phyloP scores from a whole-genome alignment of 2,113 vertebrate species.

The Bombycilla garrulus region DNA sequence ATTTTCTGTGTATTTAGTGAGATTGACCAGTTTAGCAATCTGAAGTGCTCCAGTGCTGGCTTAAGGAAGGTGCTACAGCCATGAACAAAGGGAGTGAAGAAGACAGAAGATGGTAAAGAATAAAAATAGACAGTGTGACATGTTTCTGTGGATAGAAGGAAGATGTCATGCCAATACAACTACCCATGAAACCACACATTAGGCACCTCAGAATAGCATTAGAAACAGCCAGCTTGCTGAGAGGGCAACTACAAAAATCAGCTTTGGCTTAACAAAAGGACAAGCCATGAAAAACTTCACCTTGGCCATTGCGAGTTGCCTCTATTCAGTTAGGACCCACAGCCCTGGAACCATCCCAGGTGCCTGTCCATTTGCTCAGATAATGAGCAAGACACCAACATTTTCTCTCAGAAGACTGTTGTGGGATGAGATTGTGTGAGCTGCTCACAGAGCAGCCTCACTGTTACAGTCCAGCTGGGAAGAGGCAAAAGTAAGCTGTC shows the following conservation, averaged over 20 bases:
- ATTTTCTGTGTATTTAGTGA: neutral
- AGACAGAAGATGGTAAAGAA: neutral
- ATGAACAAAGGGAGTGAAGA: neutral
- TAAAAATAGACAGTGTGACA: neutral
- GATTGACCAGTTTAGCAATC: neutral
- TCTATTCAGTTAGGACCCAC: neutral
- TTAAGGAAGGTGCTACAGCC: neutral
- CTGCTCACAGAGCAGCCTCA: neutral
- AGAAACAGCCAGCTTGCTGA: neutral
- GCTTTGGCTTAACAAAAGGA: neutral
- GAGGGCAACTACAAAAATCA: neutral
- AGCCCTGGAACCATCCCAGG: neutral
- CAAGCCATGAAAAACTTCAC: neutral
- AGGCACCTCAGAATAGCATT: neutral
- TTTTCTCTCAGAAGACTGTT: neutral
- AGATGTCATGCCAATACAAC: neutral
- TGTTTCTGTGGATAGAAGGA: neutral
- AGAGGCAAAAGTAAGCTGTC: neutral
- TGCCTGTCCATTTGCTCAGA: neutral
- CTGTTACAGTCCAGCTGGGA: neutral
- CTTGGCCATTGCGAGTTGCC: too few relatives aligned
- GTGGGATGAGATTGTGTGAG: neutral
- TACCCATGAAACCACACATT: accelerated
- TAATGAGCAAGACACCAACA: accelerated
- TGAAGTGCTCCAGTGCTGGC: neutral